Percentiles rank a stretch among this genome's conserved stretches.
These are phyloP conservation scores for Brotula barbata DNA, from an alignment of 2,797 vertebrate genomes.

Conservation along the genomic window DNA sequence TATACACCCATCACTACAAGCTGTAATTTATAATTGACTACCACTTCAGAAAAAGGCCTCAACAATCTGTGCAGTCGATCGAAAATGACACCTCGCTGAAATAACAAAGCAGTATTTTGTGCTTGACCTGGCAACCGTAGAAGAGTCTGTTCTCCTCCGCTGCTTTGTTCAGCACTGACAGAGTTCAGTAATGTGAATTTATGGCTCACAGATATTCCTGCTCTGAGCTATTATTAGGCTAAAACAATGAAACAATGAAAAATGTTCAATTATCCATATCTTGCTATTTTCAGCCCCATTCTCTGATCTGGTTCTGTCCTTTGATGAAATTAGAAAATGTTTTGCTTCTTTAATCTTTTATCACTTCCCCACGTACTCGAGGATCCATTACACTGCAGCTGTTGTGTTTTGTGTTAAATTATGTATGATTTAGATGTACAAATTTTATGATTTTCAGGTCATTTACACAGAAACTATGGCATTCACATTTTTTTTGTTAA, in stretches of 20 bases:
- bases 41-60: conserved; percentile 13
- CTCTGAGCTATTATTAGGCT: conserved; percentile 40
- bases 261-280: conserved; percentile 24
- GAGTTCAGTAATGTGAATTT: conserved; percentile 38
- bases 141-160: conserved; percentile 41
- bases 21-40: conserved; percentile 34
- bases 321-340: conserved; percentile 15
- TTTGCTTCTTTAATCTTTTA: conserved; percentile 18
- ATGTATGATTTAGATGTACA: not conserved
- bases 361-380: not conserved
- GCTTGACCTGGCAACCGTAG: conserved; percentile 41
- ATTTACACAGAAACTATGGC: no score
- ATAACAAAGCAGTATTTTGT: conserved; percentile 42
- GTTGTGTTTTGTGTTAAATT: not conserved
- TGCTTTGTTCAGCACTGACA: conserved; percentile 28
- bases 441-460: no score
- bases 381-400: not conserved
- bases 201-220: conserved; percentile 36
- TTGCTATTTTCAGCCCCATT: conserved; percentile 7
- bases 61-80: conserved; percentile 39
- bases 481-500: no score
- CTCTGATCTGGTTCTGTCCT: not conserved
- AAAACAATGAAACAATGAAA: conserved; percentile 29
- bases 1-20: conserved; percentile 19
- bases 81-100: conserved; percentile 38